A percentile compares a stretch with the other conserved stretches of the same genome.
Evolutionary conservation across 2,113 vertebrate species (phyloP).

Genomic region (Psammodynastes pulverulentus): DNA sequence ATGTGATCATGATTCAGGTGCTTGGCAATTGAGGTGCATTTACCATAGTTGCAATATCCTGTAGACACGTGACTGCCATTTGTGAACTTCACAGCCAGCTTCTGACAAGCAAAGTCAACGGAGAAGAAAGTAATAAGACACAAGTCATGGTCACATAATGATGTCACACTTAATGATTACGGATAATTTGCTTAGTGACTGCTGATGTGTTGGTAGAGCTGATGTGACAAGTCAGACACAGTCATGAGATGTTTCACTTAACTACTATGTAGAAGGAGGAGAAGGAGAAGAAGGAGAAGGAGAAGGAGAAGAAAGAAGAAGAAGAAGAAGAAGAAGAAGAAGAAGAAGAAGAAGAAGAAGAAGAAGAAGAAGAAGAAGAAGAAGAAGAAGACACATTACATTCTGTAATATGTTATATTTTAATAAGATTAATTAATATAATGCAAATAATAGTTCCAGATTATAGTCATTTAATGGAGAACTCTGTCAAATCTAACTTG

Average conservation of each 20-base stretch:
- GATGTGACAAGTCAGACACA: not conserved
- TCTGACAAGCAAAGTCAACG: not conserved
- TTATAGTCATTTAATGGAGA: constrained; percentile 32
- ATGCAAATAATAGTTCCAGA: constrained; percentile 34
- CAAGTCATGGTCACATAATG: not conserved
- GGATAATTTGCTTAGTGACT: not conserved
- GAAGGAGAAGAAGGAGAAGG: not conserved
- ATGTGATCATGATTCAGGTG: not conserved
- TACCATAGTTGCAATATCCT: not conserved
- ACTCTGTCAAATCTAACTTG: constrained; percentile 29
- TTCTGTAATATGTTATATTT: constrained; percentile 59
- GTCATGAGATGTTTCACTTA: not conserved
- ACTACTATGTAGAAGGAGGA: not conserved
- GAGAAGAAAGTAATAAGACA: not conserved
- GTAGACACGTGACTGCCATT: not conserved
- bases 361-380: constrained; percentile 10
- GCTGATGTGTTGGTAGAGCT: not conserved
- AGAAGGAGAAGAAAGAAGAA: constrained; percentile 8
- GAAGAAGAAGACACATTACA: not conserved
- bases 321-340: constrained; percentile 3
- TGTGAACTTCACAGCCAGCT: not conserved
- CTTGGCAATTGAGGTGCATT: not conserved
- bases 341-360: constrained; percentile 18
- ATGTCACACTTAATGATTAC: not conserved
- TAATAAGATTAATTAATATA: constrained; percentile 65